A percentile compares a stretch with the other conserved stretches of the same genome.
phyloP scores from a whole-genome alignment of 2,888 invertebrate genomes.

The Lithodes maja region DNA sequence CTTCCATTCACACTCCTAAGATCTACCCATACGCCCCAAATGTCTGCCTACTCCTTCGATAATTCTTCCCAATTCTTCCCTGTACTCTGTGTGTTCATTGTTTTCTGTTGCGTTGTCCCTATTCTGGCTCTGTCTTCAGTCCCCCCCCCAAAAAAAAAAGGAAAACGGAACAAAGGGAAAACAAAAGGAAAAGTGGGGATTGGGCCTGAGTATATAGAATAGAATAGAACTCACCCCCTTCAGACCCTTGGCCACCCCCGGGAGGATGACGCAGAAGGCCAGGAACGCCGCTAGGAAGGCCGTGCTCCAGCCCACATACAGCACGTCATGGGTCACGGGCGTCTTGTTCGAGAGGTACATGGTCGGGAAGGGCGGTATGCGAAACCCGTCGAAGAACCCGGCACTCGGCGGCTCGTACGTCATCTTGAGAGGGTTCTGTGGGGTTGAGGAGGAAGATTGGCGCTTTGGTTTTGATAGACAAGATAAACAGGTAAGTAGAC shows the following conservation, averaged over 20 bases:
- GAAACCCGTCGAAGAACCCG: slow-evolving; percentile 25
- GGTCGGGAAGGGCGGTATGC: slow-evolving; percentile 74
- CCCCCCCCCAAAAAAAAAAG: too few relatives aligned
- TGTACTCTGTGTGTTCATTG: neutral
- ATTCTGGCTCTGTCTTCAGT: too few relatives aligned
- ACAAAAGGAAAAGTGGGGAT: too few relatives aligned
- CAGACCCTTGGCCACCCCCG: neutral
- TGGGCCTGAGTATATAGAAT: neutral
- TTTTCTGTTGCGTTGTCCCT: too few relatives aligned
- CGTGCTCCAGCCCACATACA: slow-evolving; percentile 75
- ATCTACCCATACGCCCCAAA: neutral
- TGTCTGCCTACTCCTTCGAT: neutral
- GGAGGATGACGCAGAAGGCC: slow-evolving; percentile 73
- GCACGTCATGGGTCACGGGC: slow-evolving; percentile 76
- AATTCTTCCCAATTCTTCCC: neutral
- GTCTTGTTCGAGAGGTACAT: slow-evolving; percentile 74
- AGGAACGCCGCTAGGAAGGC: slow-evolving; percentile 75
- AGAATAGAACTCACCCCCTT: neutral
- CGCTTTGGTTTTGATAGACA: neutral
- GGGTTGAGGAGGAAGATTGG: neutral
- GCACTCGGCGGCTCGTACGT: neutral
- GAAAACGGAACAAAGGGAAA: too few relatives aligned
- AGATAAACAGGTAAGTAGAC: neutral
- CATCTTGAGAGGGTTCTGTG: neutral
- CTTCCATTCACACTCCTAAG: neutral